Evolutionary conservation across 2,797 vertebrate genomes (phyloP).

Genomic region (Sternarchorhynchus goeldii): DNA sequence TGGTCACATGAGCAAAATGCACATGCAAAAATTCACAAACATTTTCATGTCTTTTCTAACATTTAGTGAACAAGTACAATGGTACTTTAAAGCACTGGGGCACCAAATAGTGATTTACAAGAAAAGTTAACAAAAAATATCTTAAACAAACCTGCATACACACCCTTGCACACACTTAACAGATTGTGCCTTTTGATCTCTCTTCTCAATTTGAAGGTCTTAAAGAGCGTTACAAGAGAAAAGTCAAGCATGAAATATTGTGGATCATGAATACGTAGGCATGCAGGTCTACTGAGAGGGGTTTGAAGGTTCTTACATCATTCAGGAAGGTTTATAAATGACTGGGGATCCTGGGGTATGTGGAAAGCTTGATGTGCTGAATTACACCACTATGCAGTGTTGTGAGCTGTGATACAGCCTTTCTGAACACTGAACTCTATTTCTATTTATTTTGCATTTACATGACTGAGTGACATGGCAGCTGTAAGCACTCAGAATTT

Average conservation of each 20-base stretch:
- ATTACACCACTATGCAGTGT: neutral
- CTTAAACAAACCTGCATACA: no score
- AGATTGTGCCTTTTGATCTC: neutral
- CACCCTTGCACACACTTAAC: neutral
- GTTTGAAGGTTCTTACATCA: neutral
- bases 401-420: neutral
- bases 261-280: neutral
- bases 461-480: slow-evolving; percentile 12
- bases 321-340: slow-evolving; percentile 5
- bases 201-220: neutral
- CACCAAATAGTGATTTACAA: neutral
- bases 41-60: neutral
- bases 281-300: neutral
- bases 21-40: neutral
- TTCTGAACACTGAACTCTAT: slow-evolving; percentile 6
- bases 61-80: neutral
- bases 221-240: neutral
- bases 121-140: no score
- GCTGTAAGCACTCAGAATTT: neutral
- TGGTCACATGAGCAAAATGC: neutral
- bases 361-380: neutral
- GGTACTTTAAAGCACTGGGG: neutral
- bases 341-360: neutral
- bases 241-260: neutral
- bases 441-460: slow-evolving; percentile 15